Conservation (phyloP, 2,113 vertebrate genomes). For the Melanerpes formicivorus region DNA sequence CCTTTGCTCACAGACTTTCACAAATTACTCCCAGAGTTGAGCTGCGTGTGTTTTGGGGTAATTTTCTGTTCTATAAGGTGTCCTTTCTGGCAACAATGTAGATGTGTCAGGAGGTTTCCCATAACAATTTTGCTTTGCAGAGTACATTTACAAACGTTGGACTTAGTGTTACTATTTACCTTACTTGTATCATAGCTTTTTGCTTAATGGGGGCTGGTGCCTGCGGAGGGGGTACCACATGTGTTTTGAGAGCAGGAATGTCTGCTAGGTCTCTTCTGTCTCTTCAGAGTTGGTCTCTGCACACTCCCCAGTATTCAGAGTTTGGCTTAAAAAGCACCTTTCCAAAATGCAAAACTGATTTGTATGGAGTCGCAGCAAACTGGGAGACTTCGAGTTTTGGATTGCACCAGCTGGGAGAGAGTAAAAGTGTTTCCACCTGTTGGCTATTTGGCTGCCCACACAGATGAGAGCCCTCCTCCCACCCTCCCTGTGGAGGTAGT, state of each 20-base stretch:
- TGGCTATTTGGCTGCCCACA: background rate
- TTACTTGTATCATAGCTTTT: background rate
- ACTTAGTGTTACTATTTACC: background rate
- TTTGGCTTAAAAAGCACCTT: background rate
- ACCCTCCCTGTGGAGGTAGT: too few species aligned
- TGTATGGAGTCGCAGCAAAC: background rate
- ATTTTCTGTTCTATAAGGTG: slow-evolving; percentile 24
- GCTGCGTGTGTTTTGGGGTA: background rate
- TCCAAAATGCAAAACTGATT: background rate
- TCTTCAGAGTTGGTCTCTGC: background rate
- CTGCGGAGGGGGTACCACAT: background rate
- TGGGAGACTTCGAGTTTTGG: background rate
- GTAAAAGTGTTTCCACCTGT: background rate
- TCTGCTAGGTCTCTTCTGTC: background rate
- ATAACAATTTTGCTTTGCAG: background rate
- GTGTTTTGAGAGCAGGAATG: background rate
- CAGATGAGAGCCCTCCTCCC: background rate
- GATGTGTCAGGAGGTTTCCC: background rate
- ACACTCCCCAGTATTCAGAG: background rate
- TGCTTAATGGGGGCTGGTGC: background rate
- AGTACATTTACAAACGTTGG: background rate
- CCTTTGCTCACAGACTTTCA: slow-evolving; percentile 7
- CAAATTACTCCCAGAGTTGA: slow-evolving; percentile 20
- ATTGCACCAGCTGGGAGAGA: rapidly evolving
- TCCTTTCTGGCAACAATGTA: slow-evolving; percentile 27